These are phyloP conservation scores for Aromia moschata DNA, from an alignment of 2,888 invertebrate genomes.

Conservation along the genomic window DNA sequence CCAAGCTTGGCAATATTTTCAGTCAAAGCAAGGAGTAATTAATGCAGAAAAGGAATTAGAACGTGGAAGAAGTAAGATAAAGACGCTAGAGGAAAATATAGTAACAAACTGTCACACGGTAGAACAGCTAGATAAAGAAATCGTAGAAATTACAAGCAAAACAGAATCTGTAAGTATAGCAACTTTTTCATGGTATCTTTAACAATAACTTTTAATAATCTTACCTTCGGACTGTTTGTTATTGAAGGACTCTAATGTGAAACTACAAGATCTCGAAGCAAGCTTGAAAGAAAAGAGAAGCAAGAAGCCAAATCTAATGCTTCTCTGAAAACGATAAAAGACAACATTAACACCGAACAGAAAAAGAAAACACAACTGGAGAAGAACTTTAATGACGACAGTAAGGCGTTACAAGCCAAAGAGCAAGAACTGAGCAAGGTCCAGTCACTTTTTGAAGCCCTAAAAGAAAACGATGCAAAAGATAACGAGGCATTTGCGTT, in stretches of 20 bases:
- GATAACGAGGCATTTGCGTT: conserved; percentile 74
- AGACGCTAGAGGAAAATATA: conserved; percentile 62
- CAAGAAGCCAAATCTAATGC: conserved; percentile 73
- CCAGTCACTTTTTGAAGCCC: conserved; percentile 71
- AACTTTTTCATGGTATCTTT: too few species aligned
- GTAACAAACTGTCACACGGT: conserved; percentile 67
- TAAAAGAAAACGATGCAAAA: conserved; percentile 73
- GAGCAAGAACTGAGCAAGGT: conserved; percentile 69
- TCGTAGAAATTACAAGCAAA: conserved; percentile 71
- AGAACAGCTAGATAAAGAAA: conserved; percentile 67
- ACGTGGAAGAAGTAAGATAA: conserved; percentile 47
- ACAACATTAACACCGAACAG: conserved; percentile 73
- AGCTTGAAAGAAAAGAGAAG: conserved; percentile 73
- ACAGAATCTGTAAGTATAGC: conserved; percentile 72
- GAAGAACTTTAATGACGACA: conserved; percentile 75
- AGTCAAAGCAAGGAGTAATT: conserved; percentile 48
- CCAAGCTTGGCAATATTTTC: conserved; percentile 76
- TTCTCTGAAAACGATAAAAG: conserved; percentile 71
- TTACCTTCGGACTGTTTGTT: too few species aligned
- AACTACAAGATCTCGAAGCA: conserved; percentile 71
- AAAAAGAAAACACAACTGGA: conserved; percentile 74
- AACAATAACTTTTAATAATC: not conserved
- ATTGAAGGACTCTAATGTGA: conserved; percentile 73
- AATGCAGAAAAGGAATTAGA: conserved; percentile 52
- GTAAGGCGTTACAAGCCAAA: conserved; percentile 69